A percentile compares a stretch with the other conserved stretches of the same genome.
These are phyloP conservation scores for Orientallactaga bullata DNA, from an alignment of 2,113 vertebrate genomes.

Conservation along the genomic window DNA sequence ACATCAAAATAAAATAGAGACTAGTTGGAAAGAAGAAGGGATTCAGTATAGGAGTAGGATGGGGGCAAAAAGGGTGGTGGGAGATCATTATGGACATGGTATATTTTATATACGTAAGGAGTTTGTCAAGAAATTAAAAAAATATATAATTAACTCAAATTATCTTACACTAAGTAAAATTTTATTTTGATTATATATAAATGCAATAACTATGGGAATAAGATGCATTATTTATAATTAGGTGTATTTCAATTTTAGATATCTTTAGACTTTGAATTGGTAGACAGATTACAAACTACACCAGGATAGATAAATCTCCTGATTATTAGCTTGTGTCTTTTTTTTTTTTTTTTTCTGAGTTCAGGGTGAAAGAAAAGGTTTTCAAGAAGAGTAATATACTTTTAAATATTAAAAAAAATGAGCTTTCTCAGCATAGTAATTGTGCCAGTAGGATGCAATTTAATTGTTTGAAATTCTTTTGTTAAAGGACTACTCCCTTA, in stretches of 20 bases:
- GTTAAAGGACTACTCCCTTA: slow-evolving; percentile 81
- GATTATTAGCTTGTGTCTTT: not conserved
- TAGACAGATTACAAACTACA: not conserved
- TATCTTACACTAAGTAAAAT: too few relatives aligned
- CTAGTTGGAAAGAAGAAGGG: too few relatives aligned
- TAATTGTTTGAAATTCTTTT: slow-evolving; percentile 87
- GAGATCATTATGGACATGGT: too few relatives aligned
- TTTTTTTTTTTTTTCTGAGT: not conserved
- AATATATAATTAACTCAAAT: too few relatives aligned
- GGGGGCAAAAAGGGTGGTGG: too few relatives aligned
- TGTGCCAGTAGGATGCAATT: slow-evolving; percentile 85
- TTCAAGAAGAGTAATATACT: slow-evolving; percentile 80
- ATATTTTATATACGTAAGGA: too few relatives aligned
- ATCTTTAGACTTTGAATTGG: not conserved
- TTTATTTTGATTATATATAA: not conserved
- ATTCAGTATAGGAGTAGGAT: too few relatives aligned
- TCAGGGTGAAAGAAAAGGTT: slow-evolving; percentile 70
- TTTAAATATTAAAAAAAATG: slow-evolving; percentile 83
- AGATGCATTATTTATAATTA: not conserved
- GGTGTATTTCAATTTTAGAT: not conserved
- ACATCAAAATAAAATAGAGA: too few relatives aligned
- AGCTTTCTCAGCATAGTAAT: slow-evolving; percentile 86
- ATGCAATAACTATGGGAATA: not conserved
- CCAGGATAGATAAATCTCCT: slow-evolving; percentile 61
- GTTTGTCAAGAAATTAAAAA: too few relatives aligned